Conservation (phyloP, 2,888 invertebrate species). For the Zygogramma bicolorata region DNA sequence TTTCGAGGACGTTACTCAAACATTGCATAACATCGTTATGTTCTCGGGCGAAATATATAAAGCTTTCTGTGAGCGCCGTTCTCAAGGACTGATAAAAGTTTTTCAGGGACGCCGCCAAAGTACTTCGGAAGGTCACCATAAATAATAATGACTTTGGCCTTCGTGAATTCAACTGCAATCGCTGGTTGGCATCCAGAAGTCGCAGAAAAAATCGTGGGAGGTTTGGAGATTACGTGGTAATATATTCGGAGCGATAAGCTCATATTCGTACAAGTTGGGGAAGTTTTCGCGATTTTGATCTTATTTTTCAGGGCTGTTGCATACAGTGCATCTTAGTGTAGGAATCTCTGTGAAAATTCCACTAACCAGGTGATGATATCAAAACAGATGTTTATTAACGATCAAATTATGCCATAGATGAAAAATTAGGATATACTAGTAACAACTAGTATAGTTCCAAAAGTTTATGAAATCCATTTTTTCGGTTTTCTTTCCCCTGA, state of each 20-base stretch:
- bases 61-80: conserved; percentile 24
- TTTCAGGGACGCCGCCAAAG: conserved; percentile 34
- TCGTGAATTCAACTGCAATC: neutral
- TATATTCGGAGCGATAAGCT: conserved; percentile 6
- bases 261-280: neutral
- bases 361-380: too few species aligned
- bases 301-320: neutral
- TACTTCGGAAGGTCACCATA: conserved; percentile 33
- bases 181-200: neutral
- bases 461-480: too few species aligned
- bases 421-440: too few species aligned
- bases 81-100: conserved; percentile 38
- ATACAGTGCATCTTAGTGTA: neutral
- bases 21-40: conserved; percentile 38
- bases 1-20: conserved; percentile 25
- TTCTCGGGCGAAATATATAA: conserved; percentile 16
- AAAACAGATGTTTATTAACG: too few species aligned
- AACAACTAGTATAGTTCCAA: too few species aligned
- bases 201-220: neutral
- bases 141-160: conserved; percentile 24
- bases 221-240: neutral
- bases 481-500: too few species aligned
- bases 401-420: too few species aligned
- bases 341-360: neutral
- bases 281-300: neutral